Base-by-base conservation (phyloP, 1,140 invertebrate species). In the Battus philenor region DNA sequence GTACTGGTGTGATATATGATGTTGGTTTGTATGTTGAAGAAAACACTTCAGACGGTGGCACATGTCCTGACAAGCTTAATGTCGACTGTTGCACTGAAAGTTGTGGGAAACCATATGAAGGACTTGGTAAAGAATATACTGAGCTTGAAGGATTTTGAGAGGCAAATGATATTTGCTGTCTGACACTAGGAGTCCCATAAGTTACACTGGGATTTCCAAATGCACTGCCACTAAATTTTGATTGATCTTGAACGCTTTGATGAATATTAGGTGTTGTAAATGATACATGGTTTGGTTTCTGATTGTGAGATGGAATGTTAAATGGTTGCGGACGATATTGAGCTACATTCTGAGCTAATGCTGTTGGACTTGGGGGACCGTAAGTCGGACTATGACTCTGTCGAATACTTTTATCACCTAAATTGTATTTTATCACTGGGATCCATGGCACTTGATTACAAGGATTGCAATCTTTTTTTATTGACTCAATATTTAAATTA, bases 381-480 rank as follows among this genome's bases (percentile, higher is more conserved):
- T 83, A 81, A 3, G 75, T 77, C 9, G 76, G 67, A 33, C 50
- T 54, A n/a, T 49, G 17, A 59, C 50, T 79, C 38, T 65, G 65
- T 39, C 60, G 48, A 17, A 44, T 24, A 46, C 53, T 75, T 62
- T 68, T 68, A 46, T 51, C 44, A 39, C 62, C 57, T 61, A 76
- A 62, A 56, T 84, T 73, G 56, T 86, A 85, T 67, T 68, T 79
- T 30, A 88, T 80, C 54, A 95, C 89, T 2, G 93, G 93, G 50
- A 93, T 89, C 93, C 93, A 95, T 41, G 93, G 93, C 50, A 90
- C 87, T 54, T 89, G 88, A 72, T 94, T 93, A 62, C 93, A 95
- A 38, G 91, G 87, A 65, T 91, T 91, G 59, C 93, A 94, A 43
- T 87, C 82, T 60, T 86, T 87, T 27, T 84, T 85, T 33, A 69